Percentiles rank a stretch among this genome's conserved stretches.
Conservation (phyloP, 1,140 invertebrate species). For the Helicoverpa zea region DNA sequence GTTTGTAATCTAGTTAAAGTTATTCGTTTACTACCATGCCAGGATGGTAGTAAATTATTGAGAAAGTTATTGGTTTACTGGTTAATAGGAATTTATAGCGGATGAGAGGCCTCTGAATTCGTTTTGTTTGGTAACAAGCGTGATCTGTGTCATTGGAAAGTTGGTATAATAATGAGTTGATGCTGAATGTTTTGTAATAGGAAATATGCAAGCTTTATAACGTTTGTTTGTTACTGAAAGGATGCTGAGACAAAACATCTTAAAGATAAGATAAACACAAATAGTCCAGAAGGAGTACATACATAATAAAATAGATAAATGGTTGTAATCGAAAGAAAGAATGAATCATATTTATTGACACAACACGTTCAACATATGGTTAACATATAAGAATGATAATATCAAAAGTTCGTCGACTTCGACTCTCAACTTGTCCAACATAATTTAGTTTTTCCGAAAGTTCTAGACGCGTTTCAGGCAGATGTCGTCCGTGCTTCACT, state of each 20-base stretch:
- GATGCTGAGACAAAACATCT: too few species aligned
- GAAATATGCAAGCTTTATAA: too few species aligned
- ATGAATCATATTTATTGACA: too few species aligned
- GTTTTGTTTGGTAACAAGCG: background rate
- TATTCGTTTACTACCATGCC: background rate
- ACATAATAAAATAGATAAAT: too few species aligned
- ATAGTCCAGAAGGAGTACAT: too few species aligned
- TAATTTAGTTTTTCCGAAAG: background rate
- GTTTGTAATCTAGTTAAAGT: conserved; percentile 29
- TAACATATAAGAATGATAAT: too few species aligned
- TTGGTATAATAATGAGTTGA: background rate
- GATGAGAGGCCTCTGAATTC: background rate
- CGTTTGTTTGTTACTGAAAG: too few species aligned
- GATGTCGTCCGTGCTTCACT: conserved; percentile 1
- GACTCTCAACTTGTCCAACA: background rate
- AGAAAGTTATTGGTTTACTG: conserved; percentile 13
- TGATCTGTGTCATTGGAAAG: background rate
- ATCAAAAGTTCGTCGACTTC: too few species aligned
- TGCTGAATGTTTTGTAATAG: too few species aligned
- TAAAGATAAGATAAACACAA: too few species aligned
- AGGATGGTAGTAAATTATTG: background rate
- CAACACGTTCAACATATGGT: too few species aligned
- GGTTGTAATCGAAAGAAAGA: too few species aligned
- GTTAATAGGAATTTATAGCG: conserved; percentile 18
- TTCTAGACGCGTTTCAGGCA: background rate